Conservation (phyloP, 2,113 vertebrate species). For the Corydoras maculifer region DNA sequence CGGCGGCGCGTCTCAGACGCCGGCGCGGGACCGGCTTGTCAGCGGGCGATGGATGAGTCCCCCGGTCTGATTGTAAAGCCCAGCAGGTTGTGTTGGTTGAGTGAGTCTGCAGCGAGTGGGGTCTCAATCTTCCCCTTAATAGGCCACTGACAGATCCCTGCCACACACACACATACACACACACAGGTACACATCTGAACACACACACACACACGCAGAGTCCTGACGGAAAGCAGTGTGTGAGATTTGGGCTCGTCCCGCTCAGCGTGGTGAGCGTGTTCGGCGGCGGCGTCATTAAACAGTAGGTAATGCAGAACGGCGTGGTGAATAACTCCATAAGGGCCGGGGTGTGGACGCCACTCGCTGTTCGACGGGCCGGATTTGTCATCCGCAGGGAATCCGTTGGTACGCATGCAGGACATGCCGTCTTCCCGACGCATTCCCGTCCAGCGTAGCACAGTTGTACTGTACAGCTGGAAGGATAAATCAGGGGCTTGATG, state of each 20-base stretch:
- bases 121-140: conserved; percentile 87
- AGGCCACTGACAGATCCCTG: conserved; percentile 70
- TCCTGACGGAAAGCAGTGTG: conserved; percentile 40
- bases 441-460: no score
- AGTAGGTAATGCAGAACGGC: no score
- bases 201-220: conserved; percentile 35
- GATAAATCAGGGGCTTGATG: no score
- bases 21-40: conserved; percentile 66
- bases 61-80: conserved; percentile 74
- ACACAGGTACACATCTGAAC: conserved; percentile 11
- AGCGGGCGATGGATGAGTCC: conserved; percentile 73
- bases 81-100: conserved; percentile 77
- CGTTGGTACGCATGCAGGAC: no score
- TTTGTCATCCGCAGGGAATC: no score
- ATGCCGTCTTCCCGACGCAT: no score
- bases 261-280: neutral
- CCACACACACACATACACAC: conserved; percentile 37
- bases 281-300: no score
- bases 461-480: no score
- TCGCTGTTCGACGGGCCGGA: no score
- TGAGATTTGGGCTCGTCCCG: conserved; percentile 30
- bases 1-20: conserved; percentile 65
- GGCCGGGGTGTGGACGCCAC: no score
- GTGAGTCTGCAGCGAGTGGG: conserved; percentile 79
- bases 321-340: no score